Conservation (phyloP, 2,888 invertebrate species). For the Thera obeliscata region DNA sequence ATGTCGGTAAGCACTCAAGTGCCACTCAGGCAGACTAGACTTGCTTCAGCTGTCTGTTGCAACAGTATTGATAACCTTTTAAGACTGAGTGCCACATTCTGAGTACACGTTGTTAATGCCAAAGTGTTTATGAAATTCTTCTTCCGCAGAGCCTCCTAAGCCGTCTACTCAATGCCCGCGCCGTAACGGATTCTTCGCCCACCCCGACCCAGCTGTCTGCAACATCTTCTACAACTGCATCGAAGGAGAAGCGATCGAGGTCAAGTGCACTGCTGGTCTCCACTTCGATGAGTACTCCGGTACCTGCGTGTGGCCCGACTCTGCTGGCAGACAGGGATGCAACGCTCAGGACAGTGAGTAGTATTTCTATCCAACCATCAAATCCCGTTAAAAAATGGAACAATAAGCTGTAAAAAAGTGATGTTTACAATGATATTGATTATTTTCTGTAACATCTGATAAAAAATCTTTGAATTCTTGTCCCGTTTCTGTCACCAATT, state of each 20-base stretch:
- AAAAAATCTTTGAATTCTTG: too few species aligned
- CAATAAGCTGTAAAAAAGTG: too few species aligned
- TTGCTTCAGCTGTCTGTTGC: neutral
- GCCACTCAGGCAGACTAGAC: neutral
- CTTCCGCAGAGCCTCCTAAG: conserved; percentile 89
- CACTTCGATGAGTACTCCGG: conserved; percentile 96
- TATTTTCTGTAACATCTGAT: too few species aligned
- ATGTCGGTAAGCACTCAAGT: neutral
- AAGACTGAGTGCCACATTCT: neutral
- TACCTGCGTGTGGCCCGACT: conserved; percentile 95
- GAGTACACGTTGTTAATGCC: too few species aligned
- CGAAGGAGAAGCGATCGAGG: conserved; percentile 91
- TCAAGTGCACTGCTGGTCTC: conserved; percentile 93
- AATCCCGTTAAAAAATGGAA: too few species aligned
- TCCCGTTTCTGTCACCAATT: neutral
- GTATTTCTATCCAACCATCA: too few species aligned
- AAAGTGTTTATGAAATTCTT: neutral
- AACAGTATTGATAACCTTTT: too few species aligned
- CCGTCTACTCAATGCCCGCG: conserved; percentile 90
- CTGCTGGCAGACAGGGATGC: conserved; percentile 91
- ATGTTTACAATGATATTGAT: too few species aligned
- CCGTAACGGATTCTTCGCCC: conserved; percentile 95
- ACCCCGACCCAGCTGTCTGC: conserved; percentile 92
- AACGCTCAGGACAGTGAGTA: conserved; percentile 82
- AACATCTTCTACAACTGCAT: conserved; percentile 95